phyloP scores from a whole-genome alignment of 2,888 invertebrate genomes.

The Tetheella fluctuosa region DNA sequence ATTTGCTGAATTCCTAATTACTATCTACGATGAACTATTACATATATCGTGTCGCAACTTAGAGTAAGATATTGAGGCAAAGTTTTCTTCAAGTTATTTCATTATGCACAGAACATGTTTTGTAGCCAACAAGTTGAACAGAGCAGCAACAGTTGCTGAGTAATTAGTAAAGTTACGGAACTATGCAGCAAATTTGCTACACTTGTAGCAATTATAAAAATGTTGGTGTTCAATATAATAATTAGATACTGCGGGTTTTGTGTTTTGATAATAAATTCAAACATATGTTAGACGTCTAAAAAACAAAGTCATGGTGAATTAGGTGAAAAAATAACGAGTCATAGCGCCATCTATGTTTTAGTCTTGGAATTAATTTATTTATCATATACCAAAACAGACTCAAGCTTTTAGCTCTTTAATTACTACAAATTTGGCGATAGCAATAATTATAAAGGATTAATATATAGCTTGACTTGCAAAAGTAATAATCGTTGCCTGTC shows the following conservation, averaged over 20 bases:
- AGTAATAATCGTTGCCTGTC: too few relatives aligned
- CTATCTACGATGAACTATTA: not conserved
- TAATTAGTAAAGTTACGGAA: not conserved
- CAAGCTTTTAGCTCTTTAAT: too few relatives aligned
- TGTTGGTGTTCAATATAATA: not conserved
- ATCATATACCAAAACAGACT: too few relatives aligned
- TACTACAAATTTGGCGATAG: too few relatives aligned
- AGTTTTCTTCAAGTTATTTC: conserved; percentile 48
- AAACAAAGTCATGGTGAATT: too few relatives aligned
- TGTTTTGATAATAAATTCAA: not conserved
- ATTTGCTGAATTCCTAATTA: too few relatives aligned
- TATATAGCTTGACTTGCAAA: too few relatives aligned
- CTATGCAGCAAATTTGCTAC: not conserved
- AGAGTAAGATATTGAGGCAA: not conserved
- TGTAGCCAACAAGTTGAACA: conserved; percentile 17
- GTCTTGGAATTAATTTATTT: too few relatives aligned
- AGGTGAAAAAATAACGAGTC: too few relatives aligned
- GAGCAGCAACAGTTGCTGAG: conserved; percentile 13
- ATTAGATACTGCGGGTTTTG: not conserved
- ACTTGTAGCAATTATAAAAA: not conserved
- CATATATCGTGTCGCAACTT: not conserved
- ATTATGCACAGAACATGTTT: conserved; percentile 37
- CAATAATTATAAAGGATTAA: too few relatives aligned
- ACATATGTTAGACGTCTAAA: too few relatives aligned
- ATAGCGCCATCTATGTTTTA: too few relatives aligned